A percentile compares a stretch with the other conserved stretches of the same genome.
Evolutionary conservation across 2,797 vertebrate species (phyloP).

Genomic region (Artibeus jamaicensis): DNA sequence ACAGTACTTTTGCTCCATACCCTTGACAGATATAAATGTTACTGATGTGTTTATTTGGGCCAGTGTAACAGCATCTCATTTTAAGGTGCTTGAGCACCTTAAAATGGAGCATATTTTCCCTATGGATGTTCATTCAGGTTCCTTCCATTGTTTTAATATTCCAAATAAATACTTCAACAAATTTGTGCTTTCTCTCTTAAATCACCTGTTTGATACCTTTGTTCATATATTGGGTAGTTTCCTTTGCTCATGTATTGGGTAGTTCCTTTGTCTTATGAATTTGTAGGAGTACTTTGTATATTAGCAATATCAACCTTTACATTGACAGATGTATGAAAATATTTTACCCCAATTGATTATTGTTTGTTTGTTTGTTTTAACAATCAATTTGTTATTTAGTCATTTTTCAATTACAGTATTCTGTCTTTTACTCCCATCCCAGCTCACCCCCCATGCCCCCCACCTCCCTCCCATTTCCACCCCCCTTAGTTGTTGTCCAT

Average conservation of each 20-base stretch:
- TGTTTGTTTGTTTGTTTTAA: too few relatives aligned
- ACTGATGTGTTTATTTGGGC: neutral
- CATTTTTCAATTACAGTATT: too few relatives aligned
- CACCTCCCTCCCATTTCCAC: too few relatives aligned
- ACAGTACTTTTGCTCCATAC: neutral
- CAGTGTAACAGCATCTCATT: neutral
- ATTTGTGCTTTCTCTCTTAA: neutral
- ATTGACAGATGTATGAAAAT: neutral
- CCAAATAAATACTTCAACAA: neutral
- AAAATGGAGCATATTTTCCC: too few relatives aligned
- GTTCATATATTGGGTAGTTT: too few relatives aligned
- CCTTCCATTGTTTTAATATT: neutral
- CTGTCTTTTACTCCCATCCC: too few relatives aligned
- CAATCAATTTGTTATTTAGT: too few relatives aligned
- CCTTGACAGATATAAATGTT: neutral
- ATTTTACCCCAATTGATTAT: neutral
- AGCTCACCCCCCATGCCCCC: too few relatives aligned
- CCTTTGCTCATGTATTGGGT: neutral
- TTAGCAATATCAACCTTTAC: neutral
- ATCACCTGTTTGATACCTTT: neutral
- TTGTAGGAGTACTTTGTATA: neutral
- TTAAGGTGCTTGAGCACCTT: too few relatives aligned
- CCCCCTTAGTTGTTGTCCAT: too few relatives aligned
- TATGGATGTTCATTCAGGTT: neutral
- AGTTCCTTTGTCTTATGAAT: neutral